Base-by-base conservation (phyloP, 23 tunicate genomes). In the Clavelina lepadiformis region DNA sequence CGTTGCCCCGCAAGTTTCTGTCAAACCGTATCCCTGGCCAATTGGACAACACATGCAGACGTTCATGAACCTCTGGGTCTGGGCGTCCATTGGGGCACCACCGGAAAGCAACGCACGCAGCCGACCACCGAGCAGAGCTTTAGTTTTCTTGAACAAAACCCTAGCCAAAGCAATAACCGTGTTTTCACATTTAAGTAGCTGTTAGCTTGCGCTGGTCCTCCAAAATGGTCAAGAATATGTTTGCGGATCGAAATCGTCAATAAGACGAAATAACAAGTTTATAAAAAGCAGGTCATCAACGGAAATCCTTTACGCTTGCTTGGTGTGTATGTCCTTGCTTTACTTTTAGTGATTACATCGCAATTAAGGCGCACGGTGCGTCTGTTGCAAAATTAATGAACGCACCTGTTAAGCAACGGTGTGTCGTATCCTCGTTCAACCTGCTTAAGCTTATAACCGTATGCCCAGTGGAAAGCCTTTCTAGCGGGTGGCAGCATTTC, bases 21-120 rank as follows among this genome's bases (percentile, higher is more conserved):
- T 92, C 68, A 92, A 45, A 2, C 98, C 98, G 54, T 92, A 92
- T 6, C 98, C 98, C 49, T 83, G 91, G 2, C 85, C 93, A 11
- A 92, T 73, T 5, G 98, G 98, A 51, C 93, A 72, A 56, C 93
- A 92, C 98, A 92, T 92, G 50, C 98, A 92, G 24, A 92, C 79
- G 50, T 86, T 83, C 98, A 92, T 92, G 70, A 92, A 92, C 31
- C 85, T 59, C 72, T 92, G 98, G 21, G 98, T 92, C 69, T 92
- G 80, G 8, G 67, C 81, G 36, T 92, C 85, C 64, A 80, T 55
- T 56, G 98, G 98, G 5, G 98, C 98, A 7, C 93, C 98, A n/a
- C 98, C 98, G 3, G 81, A 73, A 34, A 92, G 33, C 87, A 92
- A 72, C n/a, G 86, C 86, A 28, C 86, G 80, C 56, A 92, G 67